Evolutionary conservation across 1,140 invertebrate species (phyloP).

Genomic region (Argopecten irradians): DNA sequence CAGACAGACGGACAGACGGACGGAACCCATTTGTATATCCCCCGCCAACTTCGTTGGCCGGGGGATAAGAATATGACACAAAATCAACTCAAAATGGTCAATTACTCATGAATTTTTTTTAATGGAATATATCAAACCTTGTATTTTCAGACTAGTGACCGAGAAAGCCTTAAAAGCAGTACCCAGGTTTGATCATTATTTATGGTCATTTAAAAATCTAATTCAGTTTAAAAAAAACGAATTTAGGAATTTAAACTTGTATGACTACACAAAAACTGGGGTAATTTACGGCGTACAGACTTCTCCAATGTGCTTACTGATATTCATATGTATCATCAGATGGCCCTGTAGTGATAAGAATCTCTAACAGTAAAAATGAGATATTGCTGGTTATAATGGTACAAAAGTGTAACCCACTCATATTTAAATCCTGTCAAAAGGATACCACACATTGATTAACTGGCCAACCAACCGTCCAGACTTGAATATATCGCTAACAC

Average conservation of each 20-base stretch:
- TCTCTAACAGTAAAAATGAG: background rate
- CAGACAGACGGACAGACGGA: too few relatives aligned
- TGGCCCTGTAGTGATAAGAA: background rate
- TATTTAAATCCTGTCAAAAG: background rate
- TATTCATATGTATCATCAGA: background rate
- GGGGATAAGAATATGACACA: too few relatives aligned
- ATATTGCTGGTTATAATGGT: background rate
- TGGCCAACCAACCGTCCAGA: background rate
- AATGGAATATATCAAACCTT: too few relatives aligned
- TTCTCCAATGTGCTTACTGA: background rate
- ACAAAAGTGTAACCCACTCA: background rate
- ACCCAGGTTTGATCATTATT: background rate
- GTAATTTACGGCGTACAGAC: background rate
- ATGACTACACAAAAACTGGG: slow-evolving; percentile 17
- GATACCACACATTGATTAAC: background rate
- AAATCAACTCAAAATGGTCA: too few relatives aligned
- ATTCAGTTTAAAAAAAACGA: too few relatives aligned
- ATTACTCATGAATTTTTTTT: too few relatives aligned
- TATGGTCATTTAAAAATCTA: background rate
- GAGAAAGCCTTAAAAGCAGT: too few relatives aligned
- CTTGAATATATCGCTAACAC: background rate
- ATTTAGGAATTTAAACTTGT: slow-evolving; percentile 13
- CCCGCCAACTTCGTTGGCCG: too few relatives aligned
- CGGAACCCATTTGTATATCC: too few relatives aligned
- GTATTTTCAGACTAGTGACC: too few relatives aligned